Evolutionary conservation across 2,888 invertebrate species (phyloP).

Genomic region (Nemapogon koenigi): DNA sequence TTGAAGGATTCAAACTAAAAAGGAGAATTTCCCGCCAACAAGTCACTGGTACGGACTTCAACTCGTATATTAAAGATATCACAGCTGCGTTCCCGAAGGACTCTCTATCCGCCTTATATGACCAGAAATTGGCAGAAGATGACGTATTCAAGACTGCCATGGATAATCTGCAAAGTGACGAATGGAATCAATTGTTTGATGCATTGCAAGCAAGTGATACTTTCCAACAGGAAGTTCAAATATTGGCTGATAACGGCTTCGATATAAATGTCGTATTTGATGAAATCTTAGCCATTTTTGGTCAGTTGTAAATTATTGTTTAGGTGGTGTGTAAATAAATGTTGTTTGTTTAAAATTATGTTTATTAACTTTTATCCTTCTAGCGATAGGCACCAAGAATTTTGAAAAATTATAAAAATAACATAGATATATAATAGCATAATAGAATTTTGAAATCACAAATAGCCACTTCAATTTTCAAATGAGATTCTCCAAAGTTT

Average conservation of each 20-base stretch:
- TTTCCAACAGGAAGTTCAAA: constrained; percentile 32
- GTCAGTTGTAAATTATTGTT: constrained; percentile 21
- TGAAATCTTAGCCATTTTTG: constrained; percentile 35
- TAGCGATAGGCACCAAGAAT: too few species aligned
- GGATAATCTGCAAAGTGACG: constrained; percentile 34
- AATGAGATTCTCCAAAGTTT: too few species aligned
- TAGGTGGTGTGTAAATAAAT: neutral
- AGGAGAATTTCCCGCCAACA: too few species aligned
- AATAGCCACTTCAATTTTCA: too few species aligned
- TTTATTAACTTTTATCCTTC: too few species aligned
- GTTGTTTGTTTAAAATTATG: neutral
- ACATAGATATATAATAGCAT: too few species aligned
- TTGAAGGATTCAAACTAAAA: neutral
- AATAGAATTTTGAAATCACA: too few species aligned
- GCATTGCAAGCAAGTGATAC: constrained; percentile 33
- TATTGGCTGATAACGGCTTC: constrained; percentile 33
- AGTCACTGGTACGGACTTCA: constrained; percentile 28
- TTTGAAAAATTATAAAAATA: too few species aligned
- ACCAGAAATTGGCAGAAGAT: constrained; percentile 37
- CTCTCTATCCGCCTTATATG: constrained; percentile 33
- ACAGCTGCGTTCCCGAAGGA: constrained; percentile 32
- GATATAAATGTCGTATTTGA: constrained; percentile 23
- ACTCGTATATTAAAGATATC: constrained; percentile 28
- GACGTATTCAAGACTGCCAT: constrained; percentile 36
- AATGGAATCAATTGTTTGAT: constrained; percentile 28